Evolutionary conservation across 2,113 vertebrate genomes (phyloP).

Genomic region (Takifugu flavidus): DNA sequence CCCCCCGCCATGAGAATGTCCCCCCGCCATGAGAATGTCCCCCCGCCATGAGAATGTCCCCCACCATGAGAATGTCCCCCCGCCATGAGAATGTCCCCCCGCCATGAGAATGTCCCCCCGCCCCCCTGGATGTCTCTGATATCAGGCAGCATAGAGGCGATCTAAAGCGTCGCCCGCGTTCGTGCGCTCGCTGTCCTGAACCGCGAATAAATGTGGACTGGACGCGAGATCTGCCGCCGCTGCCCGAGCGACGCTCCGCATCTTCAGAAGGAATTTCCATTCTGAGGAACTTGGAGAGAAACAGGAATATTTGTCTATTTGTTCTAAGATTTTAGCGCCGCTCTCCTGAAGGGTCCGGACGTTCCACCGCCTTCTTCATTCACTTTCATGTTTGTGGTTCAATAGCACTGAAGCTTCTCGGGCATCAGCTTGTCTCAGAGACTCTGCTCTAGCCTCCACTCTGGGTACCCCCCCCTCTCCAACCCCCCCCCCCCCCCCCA

Average conservation of each 20-base stretch:
- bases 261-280: conserved; percentile 5
- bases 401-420: neutral
- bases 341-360: neutral
- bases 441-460: neutral
- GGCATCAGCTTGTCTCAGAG: neutral
- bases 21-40: too few relatives aligned
- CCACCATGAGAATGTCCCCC: too few relatives aligned
- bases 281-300: neutral
- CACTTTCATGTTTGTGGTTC: too few relatives aligned
- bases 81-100: too few relatives aligned
- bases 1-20: too few relatives aligned
- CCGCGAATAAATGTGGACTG: neutral
- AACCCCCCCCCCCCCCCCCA: conserved; percentile 17
- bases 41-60: too few relatives aligned
- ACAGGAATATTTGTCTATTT: neutral
- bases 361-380: too few relatives aligned
- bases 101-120: too few relatives aligned
- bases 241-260: conserved; percentile 17
- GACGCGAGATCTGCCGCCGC: conserved; percentile 19
- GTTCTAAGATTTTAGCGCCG: neutral
- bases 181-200: neutral
- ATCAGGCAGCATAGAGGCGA: neutral
- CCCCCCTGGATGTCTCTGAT: neutral
- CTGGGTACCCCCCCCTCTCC: conserved; percentile 11
- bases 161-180: neutral